Percentiles rank a stretch among this genome's conserved stretches.
Evolutionary conservation across 2,113 vertebrate species (phyloP).

Genomic region (Notarius lentiginosus): DNA sequence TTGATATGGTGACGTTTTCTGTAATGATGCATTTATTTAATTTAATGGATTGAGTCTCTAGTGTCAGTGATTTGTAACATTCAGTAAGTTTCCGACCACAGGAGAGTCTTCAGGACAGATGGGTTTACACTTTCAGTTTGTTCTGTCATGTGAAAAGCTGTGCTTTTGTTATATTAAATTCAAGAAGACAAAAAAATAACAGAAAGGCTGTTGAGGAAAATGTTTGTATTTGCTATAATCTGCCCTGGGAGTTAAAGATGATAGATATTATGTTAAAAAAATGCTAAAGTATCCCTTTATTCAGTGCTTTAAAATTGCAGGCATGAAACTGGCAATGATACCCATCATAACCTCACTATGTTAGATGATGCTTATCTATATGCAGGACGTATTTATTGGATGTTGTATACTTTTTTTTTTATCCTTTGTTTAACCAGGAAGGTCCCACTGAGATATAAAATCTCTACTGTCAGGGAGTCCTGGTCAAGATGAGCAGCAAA

Average conservation of each 20-base stretch:
- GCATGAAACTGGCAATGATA: neutral
- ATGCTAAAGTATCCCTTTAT: neutral
- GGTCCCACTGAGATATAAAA: no score
- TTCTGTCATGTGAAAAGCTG: neutral
- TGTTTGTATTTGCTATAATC: neutral
- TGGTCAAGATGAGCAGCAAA: no score
- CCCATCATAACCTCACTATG: neutral
- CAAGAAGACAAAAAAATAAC: neutral
- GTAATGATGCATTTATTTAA: neutral
- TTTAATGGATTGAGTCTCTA: neutral
- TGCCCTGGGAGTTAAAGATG: neutral
- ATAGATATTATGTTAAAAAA: neutral
- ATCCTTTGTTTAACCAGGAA: no score
- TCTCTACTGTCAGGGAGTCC: no score
- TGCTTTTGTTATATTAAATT: neutral
- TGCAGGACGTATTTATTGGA: neutral
- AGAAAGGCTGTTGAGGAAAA: neutral
- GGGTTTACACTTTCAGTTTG: neutral
- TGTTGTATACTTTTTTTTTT: neutral
- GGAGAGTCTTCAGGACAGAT: neutral
- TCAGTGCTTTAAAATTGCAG: neutral
- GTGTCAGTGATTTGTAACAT: neutral
- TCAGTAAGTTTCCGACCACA: neutral
- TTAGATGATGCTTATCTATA: neutral
- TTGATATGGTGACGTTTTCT: neutral